Conservation (phyloP, 1,140 invertebrate species). For the Cardiocondyla obscurior region DNA sequence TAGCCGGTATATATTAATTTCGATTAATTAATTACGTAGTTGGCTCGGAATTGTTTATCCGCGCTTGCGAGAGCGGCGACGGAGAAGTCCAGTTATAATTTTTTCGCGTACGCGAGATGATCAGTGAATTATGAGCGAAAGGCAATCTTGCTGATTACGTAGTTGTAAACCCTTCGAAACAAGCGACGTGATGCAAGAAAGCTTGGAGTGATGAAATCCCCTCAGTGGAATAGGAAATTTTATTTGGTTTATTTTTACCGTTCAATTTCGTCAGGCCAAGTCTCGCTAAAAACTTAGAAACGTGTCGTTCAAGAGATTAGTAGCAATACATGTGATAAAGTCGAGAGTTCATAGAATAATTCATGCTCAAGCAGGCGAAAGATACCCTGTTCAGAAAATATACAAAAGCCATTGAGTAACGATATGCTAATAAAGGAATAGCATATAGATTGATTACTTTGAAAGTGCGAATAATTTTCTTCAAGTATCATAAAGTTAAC, state of each 20-base stretch:
- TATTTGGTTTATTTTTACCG: neutral
- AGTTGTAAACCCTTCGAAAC: neutral
- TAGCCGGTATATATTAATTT: too few species aligned
- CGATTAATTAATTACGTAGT: too few species aligned
- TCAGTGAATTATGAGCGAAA: neutral
- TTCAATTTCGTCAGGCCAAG: neutral
- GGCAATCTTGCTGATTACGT: neutral
- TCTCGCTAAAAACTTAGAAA: neutral
- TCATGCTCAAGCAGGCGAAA: neutral
- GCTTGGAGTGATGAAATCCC: neutral
- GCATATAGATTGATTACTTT: neutral
- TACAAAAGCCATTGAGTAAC: neutral
- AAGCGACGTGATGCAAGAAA: neutral
- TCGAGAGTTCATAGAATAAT: neutral
- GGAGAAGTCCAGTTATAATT: neutral
- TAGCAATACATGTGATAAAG: neutral
- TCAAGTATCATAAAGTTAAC: neutral
- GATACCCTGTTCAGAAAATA: neutral
- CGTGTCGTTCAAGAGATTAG: neutral
- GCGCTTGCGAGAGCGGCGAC: too few species aligned
- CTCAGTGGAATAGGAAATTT: neutral
- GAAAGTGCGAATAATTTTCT: neutral
- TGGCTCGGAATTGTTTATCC: neutral
- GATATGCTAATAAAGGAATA: neutral
- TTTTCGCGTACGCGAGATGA: neutral